Evolutionary conservation across 2,888 invertebrate genomes (phyloP).

Genomic region (Xestia sexstrigata): DNA sequence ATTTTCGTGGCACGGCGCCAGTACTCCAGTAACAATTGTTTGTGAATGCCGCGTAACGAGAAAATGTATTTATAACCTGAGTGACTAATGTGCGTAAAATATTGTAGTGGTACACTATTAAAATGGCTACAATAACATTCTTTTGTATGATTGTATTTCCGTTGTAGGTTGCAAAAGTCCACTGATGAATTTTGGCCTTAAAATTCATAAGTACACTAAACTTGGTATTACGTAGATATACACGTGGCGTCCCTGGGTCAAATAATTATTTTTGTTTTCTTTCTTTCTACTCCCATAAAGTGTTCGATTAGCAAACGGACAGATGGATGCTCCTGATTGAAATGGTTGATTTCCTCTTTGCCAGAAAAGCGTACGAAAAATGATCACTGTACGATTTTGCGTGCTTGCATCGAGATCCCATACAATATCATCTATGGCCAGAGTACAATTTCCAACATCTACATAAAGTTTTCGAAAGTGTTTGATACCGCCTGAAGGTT

Average conservation of each 20-base stretch:
- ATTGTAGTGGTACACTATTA: conserved; percentile 35
- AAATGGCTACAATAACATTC: neutral
- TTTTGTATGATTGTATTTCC: neutral
- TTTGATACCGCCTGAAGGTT: neutral
- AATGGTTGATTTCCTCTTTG: neutral
- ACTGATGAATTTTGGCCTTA: neutral
- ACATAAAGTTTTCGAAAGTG: neutral
- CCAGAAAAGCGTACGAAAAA: neutral
- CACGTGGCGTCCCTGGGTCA: too few species aligned
- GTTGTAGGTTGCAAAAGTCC: neutral
- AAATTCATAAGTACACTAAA: neutral
- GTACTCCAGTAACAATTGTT: conserved; percentile 57
- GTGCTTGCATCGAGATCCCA: neutral
- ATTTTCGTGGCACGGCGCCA: conserved; percentile 63
- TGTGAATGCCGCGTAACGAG: conserved; percentile 57
- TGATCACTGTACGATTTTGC: neutral
- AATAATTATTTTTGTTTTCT: too few species aligned
- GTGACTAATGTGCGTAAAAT: conserved; percentile 45
- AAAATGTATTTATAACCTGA: conserved; percentile 62
- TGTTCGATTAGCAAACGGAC: neutral
- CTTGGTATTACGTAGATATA: too few species aligned
- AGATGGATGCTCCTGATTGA: neutral
- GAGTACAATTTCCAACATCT: neutral
- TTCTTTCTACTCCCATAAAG: neutral
- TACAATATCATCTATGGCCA: neutral